Conservation (phyloP, 2,888 invertebrate genomes). For the Liposcelis brunnea region DNA sequence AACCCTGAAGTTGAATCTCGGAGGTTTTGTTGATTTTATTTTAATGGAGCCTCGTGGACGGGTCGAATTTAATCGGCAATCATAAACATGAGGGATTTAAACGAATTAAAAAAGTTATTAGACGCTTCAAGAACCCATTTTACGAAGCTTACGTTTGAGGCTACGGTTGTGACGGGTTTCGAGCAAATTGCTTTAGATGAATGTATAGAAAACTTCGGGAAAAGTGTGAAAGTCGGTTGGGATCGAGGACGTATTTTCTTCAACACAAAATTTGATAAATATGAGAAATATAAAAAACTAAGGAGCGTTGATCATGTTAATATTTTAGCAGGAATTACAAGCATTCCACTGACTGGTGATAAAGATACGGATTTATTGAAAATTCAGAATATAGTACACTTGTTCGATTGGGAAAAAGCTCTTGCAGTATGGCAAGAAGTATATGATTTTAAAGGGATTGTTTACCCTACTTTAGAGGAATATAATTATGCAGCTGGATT, state of each 20-base stretch:
- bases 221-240: slow-evolving; percentile 12
- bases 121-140: neutral
- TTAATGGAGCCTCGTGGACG: too few species aligned
- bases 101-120: slow-evolving; percentile 4
- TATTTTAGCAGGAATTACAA: slow-evolving; percentile 11
- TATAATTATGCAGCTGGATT: slow-evolving; percentile 6
- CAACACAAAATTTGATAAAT: slow-evolving; percentile 14
- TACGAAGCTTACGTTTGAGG: slow-evolving; percentile 16
- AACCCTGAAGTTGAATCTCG: too few species aligned
- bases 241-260: slow-evolving; percentile 18
- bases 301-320: slow-evolving; percentile 16
- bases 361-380: slow-evolving; percentile 12
- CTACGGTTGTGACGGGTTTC: slow-evolving; percentile 17
- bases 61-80: too few species aligned
- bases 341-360: neutral
- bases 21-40: too few species aligned
- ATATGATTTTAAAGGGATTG: slow-evolving; percentile 12
- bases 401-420: slow-evolving; percentile 13
- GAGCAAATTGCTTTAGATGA: slow-evolving; percentile 17
- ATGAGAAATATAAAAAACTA: slow-evolving; percentile 14
- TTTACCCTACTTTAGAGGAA: slow-evolving; percentile 15
- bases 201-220: slow-evolving; percentile 18
- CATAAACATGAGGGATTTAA: slow-evolving; percentile 2
- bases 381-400: slow-evolving; percentile 11
- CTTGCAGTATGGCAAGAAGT: slow-evolving; percentile 14